A percentile compares a stretch with the other conserved stretches of the same genome.
These are phyloP conservation scores for Rugalucina vietnamica DNA, from an alignment of 2,888 invertebrate species.

Conservation along the genomic window DNA sequence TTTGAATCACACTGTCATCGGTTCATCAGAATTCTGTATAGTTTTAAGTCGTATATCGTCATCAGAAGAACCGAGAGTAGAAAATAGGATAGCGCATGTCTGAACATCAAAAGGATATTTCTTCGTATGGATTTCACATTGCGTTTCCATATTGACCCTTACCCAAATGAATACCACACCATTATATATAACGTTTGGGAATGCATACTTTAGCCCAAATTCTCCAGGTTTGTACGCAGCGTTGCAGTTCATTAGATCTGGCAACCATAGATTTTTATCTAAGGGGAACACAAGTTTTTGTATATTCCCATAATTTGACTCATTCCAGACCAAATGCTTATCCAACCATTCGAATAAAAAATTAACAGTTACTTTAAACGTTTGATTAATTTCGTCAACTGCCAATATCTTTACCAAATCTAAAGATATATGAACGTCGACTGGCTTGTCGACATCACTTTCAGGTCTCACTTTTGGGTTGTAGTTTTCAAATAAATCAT, in stretches of 20 bases:
- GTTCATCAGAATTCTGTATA: too few species aligned
- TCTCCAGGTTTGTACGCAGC: conserved; percentile 35
- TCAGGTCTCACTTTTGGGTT: conserved; percentile 24
- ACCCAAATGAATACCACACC: conserved; percentile 37
- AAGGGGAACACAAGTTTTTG: conserved; percentile 25
- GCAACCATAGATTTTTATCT: conserved; percentile 38
- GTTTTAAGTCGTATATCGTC: conserved; percentile 5
- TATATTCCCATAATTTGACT: conserved; percentile 15
- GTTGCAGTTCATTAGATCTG: conserved; percentile 35
- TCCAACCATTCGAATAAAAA: conserved; percentile 39
- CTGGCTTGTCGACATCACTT: not conserved
- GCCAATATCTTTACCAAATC: conserved; percentile 32
- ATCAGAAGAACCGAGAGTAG: conserved; percentile 24
- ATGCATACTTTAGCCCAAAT: conserved; percentile 27
- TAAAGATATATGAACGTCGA: not conserved
- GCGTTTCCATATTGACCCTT: conserved; percentile 30
- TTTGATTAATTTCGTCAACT: conserved; percentile 42
- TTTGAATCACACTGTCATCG: too few species aligned
- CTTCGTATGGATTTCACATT: conserved; percentile 46
- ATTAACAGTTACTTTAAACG: conserved; percentile 32
- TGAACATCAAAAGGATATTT: conserved; percentile 47
- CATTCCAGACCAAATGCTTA: conserved; percentile 40
- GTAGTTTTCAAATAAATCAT: conserved; percentile 23
- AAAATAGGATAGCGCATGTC: conserved; percentile 27
- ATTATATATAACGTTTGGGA: not conserved